These are phyloP conservation scores for Cecropterus lyciades DNA, from an alignment of 1,140 invertebrate species.

Conservation along the genomic window DNA sequence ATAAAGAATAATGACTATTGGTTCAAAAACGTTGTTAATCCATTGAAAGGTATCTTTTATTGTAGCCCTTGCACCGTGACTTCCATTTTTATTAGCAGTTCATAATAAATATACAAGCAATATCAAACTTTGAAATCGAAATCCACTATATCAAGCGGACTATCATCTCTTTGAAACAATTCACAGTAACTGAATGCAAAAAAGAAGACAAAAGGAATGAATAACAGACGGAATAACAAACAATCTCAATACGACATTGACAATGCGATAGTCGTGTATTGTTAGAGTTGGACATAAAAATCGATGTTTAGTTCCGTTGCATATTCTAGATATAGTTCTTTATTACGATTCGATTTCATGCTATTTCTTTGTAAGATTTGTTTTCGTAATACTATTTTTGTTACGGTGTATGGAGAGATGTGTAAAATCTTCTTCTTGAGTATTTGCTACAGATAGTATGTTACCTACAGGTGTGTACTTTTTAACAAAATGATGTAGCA, in stretches of 20 bases:
- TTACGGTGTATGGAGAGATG: background rate
- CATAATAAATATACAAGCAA: too few species aligned
- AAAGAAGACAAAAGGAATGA: slow-evolving; percentile 11
- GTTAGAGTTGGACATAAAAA: slow-evolving; percentile 6
- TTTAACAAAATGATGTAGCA: too few species aligned
- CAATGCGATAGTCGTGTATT: slow-evolving; percentile 16
- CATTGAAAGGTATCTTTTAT: too few species aligned
- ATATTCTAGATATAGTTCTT: background rate
- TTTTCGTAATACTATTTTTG: background rate
- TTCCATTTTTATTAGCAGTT: too few species aligned
- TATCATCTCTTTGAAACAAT: slow-evolving; percentile 8
- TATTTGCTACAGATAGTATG: too few species aligned
- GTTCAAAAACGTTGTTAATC: too few species aligned
- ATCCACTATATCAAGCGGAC: background rate
- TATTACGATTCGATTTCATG: background rate
- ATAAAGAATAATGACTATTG: too few species aligned
- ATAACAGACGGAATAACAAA: slow-evolving; percentile 1
- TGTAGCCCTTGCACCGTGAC: too few species aligned
- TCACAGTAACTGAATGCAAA: slow-evolving; percentile 12
- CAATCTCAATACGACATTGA: slow-evolving; percentile 13
- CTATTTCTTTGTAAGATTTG: background rate
- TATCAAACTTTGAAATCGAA: background rate
- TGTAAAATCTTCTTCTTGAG: too few species aligned
- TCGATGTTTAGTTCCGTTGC: slow-evolving; percentile 9
- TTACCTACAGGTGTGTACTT: too few species aligned